Conservation (phyloP, 2,888 invertebrate genomes). For the Petrolisthes manimaculis region DNA sequence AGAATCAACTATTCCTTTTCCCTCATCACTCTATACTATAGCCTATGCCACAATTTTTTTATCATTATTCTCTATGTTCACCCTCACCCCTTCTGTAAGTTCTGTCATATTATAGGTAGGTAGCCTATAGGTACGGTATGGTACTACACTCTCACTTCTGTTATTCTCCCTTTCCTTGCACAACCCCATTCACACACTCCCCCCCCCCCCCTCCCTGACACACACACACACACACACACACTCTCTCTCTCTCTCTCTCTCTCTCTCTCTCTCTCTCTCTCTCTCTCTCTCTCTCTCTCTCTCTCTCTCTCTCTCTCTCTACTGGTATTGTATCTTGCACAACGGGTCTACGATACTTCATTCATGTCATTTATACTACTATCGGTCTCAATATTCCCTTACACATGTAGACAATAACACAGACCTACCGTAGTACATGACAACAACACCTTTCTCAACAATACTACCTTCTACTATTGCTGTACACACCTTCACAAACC, state of each 20-base stretch:
- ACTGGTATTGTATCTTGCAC: neutral
- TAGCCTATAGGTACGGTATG: too few relatives aligned
- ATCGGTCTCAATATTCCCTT: neutral
- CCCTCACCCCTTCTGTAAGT: too few relatives aligned
- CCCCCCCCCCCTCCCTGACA: slow-evolving; percentile 4
- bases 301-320: neutral
- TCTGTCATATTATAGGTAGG: too few relatives aligned
- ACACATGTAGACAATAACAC: neutral
- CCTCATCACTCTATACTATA: too few relatives aligned
- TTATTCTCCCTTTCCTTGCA: neutral
- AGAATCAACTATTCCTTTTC: too few relatives aligned
- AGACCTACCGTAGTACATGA: neutral
- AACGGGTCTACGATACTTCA: neutral
- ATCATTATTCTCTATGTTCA: too few relatives aligned
- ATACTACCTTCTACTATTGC: neutral
- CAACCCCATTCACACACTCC: neutral
- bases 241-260: neutral
- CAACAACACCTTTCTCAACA: neutral
- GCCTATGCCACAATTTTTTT: too few relatives aligned
- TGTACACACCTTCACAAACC: neutral
- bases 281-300: neutral
- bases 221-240: slow-evolving; percentile 22
- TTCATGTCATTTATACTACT: neutral
- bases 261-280: neutral
- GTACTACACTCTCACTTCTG: neutral